phyloP scores from a whole-genome alignment of 2,888 invertebrate genomes.

The Euplagia quadripunctaria region DNA sequence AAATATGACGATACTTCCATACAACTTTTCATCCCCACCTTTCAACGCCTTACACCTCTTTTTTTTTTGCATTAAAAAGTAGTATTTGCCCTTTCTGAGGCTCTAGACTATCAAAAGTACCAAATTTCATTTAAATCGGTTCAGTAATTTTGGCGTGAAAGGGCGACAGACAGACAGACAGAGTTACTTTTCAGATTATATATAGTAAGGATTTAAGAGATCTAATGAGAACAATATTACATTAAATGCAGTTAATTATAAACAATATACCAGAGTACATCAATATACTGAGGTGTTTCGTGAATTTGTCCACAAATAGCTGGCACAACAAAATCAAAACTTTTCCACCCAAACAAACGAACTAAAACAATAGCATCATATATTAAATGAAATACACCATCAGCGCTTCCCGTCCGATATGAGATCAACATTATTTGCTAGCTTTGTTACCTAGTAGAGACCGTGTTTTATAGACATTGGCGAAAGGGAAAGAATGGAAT shows the following conservation, averaged over 20 bases:
- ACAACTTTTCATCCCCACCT: no score
- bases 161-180: no score
- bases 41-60: not conserved
- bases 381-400: slow-evolving; percentile 57
- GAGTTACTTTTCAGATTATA: no score
- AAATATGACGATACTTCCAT: no score
- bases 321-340: slow-evolving; percentile 10
- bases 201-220: no score
- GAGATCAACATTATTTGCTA: slow-evolving; percentile 64
- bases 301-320: not conserved
- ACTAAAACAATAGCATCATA: slow-evolving; percentile 40
- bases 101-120: no score
- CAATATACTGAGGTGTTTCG: not conserved
- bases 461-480: slow-evolving; percentile 73
- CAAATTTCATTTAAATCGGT: no score
- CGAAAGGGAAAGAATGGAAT: slow-evolving; percentile 66
- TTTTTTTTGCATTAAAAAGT: no score
- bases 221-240: not conserved
- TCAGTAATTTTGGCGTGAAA: no score
- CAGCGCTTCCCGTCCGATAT: slow-evolving; percentile 56
- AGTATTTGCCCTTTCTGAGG: no score
- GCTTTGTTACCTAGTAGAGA: slow-evolving; percentile 65
- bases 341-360: slow-evolving; percentile 26
- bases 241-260: not conserved
- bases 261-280: not conserved